phyloP scores from a whole-genome alignment of 2,797 vertebrate genomes.

The Meda fulgida region DNA sequence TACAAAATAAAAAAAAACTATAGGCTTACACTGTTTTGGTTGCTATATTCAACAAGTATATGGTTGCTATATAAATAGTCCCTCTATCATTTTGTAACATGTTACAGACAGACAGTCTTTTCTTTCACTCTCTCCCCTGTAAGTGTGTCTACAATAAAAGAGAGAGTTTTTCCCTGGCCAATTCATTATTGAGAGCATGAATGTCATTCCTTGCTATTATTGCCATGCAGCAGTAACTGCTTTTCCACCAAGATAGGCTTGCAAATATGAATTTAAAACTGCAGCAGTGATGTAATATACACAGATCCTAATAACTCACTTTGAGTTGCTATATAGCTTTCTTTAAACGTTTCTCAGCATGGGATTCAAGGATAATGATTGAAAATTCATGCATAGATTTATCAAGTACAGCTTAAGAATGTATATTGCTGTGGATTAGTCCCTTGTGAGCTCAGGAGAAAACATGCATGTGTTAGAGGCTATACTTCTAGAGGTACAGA shows the following conservation, averaged over 20 bases:
- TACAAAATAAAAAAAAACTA: not conserved
- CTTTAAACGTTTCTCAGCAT: constrained; percentile 10
- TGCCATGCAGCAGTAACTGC: constrained; percentile 31
- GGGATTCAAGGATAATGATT: not conserved
- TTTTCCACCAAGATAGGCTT: constrained; percentile 20
- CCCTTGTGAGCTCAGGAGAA: not conserved
- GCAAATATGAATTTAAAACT: constrained; percentile 37
- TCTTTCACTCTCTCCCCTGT: not conserved
- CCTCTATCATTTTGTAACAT: constrained; percentile 35
- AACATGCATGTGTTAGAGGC: not conserved
- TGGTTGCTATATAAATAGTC: constrained; percentile 1
- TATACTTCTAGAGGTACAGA: not conserved
- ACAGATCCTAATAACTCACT: constrained; percentile 4
- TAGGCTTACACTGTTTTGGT: not conserved
- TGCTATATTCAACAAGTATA: constrained; percentile 22
- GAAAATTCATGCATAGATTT: constrained; percentile 12
- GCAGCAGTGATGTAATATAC: constrained; percentile 19
- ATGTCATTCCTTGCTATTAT: constrained; percentile 27
- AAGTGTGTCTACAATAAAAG: constrained; percentile 9
- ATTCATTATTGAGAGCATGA: constrained; percentile 31
- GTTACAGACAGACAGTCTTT: constrained; percentile 24
- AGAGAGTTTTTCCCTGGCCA: constrained; percentile 10
- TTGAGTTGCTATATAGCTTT: not conserved
- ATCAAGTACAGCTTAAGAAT: constrained; percentile 7
- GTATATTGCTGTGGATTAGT: not conserved